Percentiles rank a stretch among this genome's conserved stretches.
Conservation (phyloP, 2,113 vertebrate genomes). For the Cercopithecus mona region DNA sequence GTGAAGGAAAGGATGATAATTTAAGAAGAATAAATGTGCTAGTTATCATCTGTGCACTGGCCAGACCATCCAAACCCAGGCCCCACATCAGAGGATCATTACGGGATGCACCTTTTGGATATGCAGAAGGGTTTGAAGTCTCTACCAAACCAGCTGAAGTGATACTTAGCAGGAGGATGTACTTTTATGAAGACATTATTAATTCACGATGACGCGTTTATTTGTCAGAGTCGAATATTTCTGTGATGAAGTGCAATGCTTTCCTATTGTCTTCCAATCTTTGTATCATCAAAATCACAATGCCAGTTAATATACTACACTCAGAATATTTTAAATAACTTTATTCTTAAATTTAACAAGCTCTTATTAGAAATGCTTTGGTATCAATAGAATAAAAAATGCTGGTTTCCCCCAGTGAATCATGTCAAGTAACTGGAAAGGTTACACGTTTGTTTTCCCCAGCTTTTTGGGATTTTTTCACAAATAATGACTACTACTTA, state of each 20-base stretch:
- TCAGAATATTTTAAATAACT: constrained; percentile 74
- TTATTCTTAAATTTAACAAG: constrained; percentile 77
- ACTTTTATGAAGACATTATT: neutral
- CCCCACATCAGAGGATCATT: neutral
- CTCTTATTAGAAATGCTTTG: constrained; percentile 79
- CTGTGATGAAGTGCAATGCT: neutral
- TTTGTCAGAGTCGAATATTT: neutral
- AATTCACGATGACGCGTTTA: neutral
- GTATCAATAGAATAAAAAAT: constrained; percentile 74
- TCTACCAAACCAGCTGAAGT: neutral
- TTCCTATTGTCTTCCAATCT: neutral
- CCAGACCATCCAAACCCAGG: neutral
- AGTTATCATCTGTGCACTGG: neutral
- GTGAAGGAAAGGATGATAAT: neutral
- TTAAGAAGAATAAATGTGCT: neutral
- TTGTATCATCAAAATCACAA: neutral
- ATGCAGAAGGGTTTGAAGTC: neutral
- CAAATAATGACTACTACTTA: constrained; percentile 57
- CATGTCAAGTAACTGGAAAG: constrained; percentile 62
- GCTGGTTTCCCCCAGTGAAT: constrained; percentile 30
- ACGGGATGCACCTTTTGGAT: neutral
- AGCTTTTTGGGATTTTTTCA: neutral
- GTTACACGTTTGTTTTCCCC: constrained; percentile 5
- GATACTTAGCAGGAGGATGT: neutral
- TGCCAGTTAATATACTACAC: neutral